Evolutionary conservation across 2,797 vertebrate genomes (phyloP).

Genomic region (Spheniscus humboldti): DNA sequence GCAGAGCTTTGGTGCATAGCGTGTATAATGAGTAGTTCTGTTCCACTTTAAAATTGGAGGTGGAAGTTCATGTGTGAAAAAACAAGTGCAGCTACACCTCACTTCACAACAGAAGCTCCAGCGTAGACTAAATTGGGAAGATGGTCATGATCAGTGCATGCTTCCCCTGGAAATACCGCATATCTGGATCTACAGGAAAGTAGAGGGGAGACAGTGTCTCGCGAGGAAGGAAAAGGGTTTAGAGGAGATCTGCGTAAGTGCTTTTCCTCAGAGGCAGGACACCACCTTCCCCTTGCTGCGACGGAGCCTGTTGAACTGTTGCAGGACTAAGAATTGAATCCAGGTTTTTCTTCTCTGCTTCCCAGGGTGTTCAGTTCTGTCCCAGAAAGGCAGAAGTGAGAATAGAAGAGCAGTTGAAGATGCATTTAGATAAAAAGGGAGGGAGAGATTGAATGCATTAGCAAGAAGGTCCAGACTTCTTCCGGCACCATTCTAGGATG

Average conservation of each 20-base stretch:
- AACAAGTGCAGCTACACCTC: background rate
- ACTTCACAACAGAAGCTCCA: background rate
- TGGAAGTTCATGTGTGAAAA: background rate
- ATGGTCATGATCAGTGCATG: background rate
- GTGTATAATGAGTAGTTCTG: background rate
- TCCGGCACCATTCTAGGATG: background rate
- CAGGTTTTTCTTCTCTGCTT: background rate
- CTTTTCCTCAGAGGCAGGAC: background rate
- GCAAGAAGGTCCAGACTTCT: background rate
- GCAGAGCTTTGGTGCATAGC: background rate
- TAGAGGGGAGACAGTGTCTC: background rate
- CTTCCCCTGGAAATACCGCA: background rate
- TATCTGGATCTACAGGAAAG: background rate
- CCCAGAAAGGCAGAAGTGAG: background rate
- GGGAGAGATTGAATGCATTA: background rate
- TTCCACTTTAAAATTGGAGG: background rate
- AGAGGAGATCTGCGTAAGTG: background rate
- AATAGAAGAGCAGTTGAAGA: background rate
- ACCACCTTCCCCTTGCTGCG: background rate
- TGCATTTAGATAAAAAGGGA: background rate
- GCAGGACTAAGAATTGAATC: background rate
- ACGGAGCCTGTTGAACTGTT: background rate
- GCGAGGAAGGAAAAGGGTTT: background rate
- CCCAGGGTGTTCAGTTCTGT: background rate
- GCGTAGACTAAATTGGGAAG: background rate